Conservation (phyloP, 1,140 invertebrate genomes). For the Acromyrmex echinatior region DNA sequence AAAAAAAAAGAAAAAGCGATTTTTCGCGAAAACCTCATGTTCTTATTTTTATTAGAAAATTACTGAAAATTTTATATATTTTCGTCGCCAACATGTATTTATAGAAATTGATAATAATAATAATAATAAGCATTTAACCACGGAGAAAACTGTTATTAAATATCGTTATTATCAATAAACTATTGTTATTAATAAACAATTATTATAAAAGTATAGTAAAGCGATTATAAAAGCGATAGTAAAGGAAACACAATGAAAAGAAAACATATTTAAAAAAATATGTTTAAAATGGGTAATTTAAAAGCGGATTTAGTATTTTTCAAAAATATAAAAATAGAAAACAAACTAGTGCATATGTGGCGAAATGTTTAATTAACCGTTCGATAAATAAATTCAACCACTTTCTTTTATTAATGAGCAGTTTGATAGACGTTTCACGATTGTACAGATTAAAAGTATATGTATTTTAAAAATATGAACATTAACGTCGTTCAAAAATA, state of each 20-base stretch:
- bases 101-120: neutral
- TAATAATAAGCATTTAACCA: too few species aligned
- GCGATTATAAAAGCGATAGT: too few species aligned
- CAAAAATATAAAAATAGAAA: neutral
- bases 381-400: conserved; percentile 11
- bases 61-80: neutral
- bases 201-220: too few species aligned
- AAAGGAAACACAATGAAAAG: too few species aligned
- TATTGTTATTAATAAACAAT: too few species aligned
- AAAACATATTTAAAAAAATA: conserved; percentile 5
- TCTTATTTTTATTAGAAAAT: neutral
- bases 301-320: neutral
- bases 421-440: conserved; percentile 24
- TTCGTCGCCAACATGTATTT: neutral
- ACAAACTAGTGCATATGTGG: neutral
- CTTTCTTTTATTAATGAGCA: neutral
- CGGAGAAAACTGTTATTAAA: too few species aligned
- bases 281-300: neutral
- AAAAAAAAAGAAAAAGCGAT: neutral
- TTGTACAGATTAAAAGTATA: neutral
- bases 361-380: neutral
- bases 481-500: conserved; percentile 1
- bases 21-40: neutral
- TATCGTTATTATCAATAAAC: too few species aligned
- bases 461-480: neutral